Percentiles rank a stretch among this genome's conserved stretches.
Evolutionary conservation across 2,888 invertebrate species (phyloP).

Genomic region (Dendrolimus pini): DNA sequence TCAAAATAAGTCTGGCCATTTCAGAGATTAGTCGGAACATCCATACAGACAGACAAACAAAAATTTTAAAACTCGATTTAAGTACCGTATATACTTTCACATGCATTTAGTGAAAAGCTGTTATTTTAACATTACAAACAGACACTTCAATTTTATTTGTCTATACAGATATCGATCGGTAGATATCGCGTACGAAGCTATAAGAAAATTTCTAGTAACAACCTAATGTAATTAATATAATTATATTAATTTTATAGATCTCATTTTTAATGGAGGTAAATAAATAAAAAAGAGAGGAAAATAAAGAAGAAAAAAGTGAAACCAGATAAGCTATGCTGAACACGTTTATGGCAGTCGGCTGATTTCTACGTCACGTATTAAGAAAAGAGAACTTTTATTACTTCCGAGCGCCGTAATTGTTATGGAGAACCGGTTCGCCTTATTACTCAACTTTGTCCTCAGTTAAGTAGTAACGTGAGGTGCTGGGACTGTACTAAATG

Average conservation of each 20-base stretch:
- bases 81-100: too few relatives aligned
- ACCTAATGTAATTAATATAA: too few relatives aligned
- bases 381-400: constrained; percentile 69
- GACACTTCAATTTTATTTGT: too few relatives aligned
- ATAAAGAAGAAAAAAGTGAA: constrained; percentile 37
- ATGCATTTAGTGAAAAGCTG: too few relatives aligned
- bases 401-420: constrained; percentile 64
- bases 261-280: constrained; percentile 23
- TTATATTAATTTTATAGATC: constrained; percentile 13
- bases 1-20: too few relatives aligned
- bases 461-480: constrained; percentile 33
- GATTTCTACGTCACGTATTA: constrained; percentile 62
- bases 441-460: constrained; percentile 57
- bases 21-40: too few relatives aligned
- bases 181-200: too few relatives aligned
- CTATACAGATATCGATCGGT: too few relatives aligned
- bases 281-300: constrained; percentile 25
- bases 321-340: constrained; percentile 45
- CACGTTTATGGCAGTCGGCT: constrained; percentile 57
- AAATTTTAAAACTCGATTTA: too few relatives aligned
- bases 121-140: too few relatives aligned
- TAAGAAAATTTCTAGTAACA: too few relatives aligned
- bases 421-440: constrained; percentile 57
- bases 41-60: too few relatives aligned
- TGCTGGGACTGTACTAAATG: constrained; percentile 27